Evolutionary conservation across 1,140 invertebrate genomes (phyloP).

Genomic region (Latrodectus geometricus): DNA sequence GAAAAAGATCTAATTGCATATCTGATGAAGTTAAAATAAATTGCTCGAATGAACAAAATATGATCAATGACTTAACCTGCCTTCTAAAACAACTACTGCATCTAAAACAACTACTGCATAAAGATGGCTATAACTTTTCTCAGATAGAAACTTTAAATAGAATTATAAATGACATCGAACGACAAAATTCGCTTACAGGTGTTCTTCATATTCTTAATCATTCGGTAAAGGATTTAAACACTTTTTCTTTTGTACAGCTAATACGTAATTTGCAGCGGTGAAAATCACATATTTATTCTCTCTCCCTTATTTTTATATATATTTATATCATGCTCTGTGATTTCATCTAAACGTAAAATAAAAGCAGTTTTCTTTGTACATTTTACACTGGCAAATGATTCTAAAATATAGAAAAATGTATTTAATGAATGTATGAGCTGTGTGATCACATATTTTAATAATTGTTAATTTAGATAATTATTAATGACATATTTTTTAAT

Average conservation of each 20-base stretch:
- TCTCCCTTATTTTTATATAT: too few relatives aligned
- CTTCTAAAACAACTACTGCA: slow-evolving; percentile 18
- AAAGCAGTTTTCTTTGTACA: too few relatives aligned
- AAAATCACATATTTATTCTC: too few relatives aligned
- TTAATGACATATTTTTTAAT: too few relatives aligned
- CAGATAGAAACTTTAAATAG: background rate
- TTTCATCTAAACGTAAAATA: too few relatives aligned
- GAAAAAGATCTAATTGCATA: slow-evolving; percentile 34
- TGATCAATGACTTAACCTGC: background rate
- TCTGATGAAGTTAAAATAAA: background rate
- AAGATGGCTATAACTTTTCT: background rate
- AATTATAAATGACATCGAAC: slow-evolving; percentile 6
- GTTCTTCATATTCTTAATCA: background rate
- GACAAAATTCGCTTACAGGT: background rate
- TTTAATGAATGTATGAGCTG: too few relatives aligned
- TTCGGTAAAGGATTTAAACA: background rate
- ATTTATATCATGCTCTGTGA: too few relatives aligned
- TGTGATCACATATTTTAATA: too few relatives aligned
- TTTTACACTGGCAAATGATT: too few relatives aligned
- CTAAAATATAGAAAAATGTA: too few relatives aligned
- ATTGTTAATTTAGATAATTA: too few relatives aligned
- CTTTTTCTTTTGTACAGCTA: slow-evolving; percentile 35
- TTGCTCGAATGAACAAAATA: slow-evolving; percentile 4
- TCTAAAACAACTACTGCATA: slow-evolving; percentile 7
- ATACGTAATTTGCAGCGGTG: background rate